Base-by-base conservation (phyloP, 2,797 vertebrate species). In the Paratrypauchen microcephalus region DNA sequence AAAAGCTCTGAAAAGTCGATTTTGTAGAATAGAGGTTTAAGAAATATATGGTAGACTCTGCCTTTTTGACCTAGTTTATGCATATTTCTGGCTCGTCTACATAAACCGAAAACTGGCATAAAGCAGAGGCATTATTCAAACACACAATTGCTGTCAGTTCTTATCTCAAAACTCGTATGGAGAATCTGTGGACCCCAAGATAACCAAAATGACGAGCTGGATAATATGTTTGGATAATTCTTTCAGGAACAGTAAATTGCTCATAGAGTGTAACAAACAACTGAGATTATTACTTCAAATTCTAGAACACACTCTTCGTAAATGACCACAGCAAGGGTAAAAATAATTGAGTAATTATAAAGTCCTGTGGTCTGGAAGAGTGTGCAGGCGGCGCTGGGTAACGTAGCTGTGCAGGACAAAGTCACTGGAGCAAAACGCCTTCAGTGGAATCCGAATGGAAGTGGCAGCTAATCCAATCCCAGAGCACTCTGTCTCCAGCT, bases 401-500 rank as follows among this genome's bases (percentile, higher is more conserved):
- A 84, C 70, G 74, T 74, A 75, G 13, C 66, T 66, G 82, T 89
- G 82, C 83, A 74, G 66, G 86, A 86, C 63, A 76, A 61, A 74
- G 74, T 80, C 54, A 30, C 57, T 12, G 56, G 75, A 54, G 70
- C 64, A 74, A 76, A 64, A 57, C 66, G 61, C n/a, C 55, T 57
- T 72, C 1, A 13, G 73, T 72, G 65, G 32, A 60, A 69, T 61
- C 52, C 19, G 59, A 63, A n/a, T 45, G 32, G 61, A 52, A 73
- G 61, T 47, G 26, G 60, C 61, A 7, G 69, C 5, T 64, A 73
- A 47, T 64, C n/a, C 61, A 47, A 64, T 64, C 39, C 41, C 21
- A 26, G 41, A 18, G 61, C 39, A 24, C n/a, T 41, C 60, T 21
- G 5, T 62, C 61, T 26, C n/a, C 41, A 24, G 61, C 61, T 8